Base-by-base conservation (phyloP, 2,797 vertebrate species). In the Scomberomorus guttatus region DNA sequence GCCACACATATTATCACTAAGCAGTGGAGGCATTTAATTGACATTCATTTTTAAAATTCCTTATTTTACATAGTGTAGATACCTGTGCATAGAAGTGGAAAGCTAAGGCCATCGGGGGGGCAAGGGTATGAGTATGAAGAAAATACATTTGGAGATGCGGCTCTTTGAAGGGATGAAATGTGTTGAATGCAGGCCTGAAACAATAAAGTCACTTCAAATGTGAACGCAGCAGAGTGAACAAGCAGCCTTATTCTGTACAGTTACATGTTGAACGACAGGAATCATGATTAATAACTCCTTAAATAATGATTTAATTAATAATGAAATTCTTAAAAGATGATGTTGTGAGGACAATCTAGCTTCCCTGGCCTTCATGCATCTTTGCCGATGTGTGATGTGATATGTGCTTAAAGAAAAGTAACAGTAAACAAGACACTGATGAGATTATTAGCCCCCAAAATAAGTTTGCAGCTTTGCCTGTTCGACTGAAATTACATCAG, bases 41-140 rank as follows among this genome's bases (percentile, higher is more conserved):
- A 92, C 89, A 92, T 94, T 94, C 90, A 87, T 80, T 85, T 87
- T 91, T 68, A 52, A 91, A 89, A 85, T 44, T 87, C 66, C 82
- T 80, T 83, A 79, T 77, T 75, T 82, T 82, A 90, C 78, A 81
- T 85, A 83, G 80, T 73, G 75, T 55, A 89, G 87, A 88, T 79
- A 88, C 77, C 81, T 90, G 92, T 94, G 93, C 94, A 94, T 94
- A 94, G 93, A 94, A 92, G 89, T 93, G 92, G 86, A 92, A 92
- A 87, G 90, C 87, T 94, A 95, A 95, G 95, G 95, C 94, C 91
- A 90, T 92, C 39, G 60, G 84, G 39, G 39, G 83, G 84, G 55
- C 34, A 55, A 46, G 63, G 60, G 69, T 20, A 60, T 29, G 55
- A 74, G 37, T 63, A 63, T 75, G 61, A 80, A 62, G 50, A 69